Evolutionary conservation across 2,797 vertebrate species (phyloP), one percentile per base, ranked within the genome.

Genomic region (Typhlichthys eigenmanni): DNA sequence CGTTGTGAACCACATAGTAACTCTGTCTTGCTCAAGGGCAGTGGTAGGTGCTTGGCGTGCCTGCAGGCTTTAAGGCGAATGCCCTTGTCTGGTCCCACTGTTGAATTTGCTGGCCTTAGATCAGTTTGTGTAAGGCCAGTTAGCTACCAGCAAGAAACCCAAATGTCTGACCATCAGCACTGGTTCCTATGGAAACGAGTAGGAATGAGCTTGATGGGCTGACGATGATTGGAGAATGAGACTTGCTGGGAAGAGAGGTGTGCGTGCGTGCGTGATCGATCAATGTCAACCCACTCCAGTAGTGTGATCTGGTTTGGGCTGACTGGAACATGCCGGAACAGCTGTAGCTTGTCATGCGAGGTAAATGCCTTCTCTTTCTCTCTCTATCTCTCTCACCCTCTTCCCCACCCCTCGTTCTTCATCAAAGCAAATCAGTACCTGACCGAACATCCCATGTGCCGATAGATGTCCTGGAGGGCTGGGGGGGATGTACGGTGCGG

Each of bases 401-500:
- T 73, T 72, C 70, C 51, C 62, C 0, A 19, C 34, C 24, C 6
- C 4, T 9, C 48, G 16, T 32, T 63, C 14, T 58, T 24, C 71
- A 51, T 73, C 58, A 48, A 60, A 75, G 69, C 79, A 79, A 81
- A 85, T 90, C 89, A 82, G 71, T 84, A 85, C 74, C 58, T 66
- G 48, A 47, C 75, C 73, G 67, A 47, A 76, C 73, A 66, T 69
- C 81, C 74, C 59, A 69, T 85, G 86, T 88, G 81, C 86, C 85
- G 84, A 89, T 85, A 87, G 84, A 89, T 69, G 77, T 78, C 67
- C 64, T 70, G 72, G 67, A 57, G 51, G 67, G 43, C 64, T 87
- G 85, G 82, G 68, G 16, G 64, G 55, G 17, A 75, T 69, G 64
- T 61, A 73, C 55, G 57, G 13, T 6, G 63, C 71, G 83, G 82